Evolutionary conservation across 1,140 invertebrate genomes (phyloP).

Genomic region (Drosophila jambulina): DNA sequence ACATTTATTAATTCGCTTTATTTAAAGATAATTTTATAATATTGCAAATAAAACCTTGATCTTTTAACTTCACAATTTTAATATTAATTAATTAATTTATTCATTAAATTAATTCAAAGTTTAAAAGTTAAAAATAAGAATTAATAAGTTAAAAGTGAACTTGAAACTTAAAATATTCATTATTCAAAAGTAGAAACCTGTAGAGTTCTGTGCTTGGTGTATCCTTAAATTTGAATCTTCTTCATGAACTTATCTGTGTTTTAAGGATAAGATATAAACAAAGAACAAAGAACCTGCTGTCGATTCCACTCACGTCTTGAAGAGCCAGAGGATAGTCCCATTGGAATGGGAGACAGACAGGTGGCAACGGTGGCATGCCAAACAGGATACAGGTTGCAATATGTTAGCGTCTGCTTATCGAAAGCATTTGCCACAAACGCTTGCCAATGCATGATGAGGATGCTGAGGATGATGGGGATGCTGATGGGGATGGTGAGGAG

Average conservation of each 20-base stretch:
- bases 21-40: no score
- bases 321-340: slow-evolving; percentile 3
- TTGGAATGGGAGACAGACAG: not conserved
- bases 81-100: no score
- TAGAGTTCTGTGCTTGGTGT: not conserved
- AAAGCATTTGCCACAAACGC: not conserved
- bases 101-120: no score
- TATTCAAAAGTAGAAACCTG: not conserved
- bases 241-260: not conserved
- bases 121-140: no score
- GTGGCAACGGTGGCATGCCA: slow-evolving; percentile 6
- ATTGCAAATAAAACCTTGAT: no score
- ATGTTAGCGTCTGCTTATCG: slow-evolving; percentile 9
- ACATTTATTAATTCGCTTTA: no score
- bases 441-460: no score
- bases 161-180: not conserved
- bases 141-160: no score
- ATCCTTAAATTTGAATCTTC: no score
- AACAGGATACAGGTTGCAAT: slow-evolving; percentile 3
- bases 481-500: not conserved
- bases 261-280: not conserved
- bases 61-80: no score
- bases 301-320: slow-evolving; percentile 3
- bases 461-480: not conserved
- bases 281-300: not conserved